Percentiles rank a stretch among this genome's conserved stretches.
Evolutionary conservation across 2,113 vertebrate species (phyloP).

Genomic region (Todiramphus saurophagus): DNA sequence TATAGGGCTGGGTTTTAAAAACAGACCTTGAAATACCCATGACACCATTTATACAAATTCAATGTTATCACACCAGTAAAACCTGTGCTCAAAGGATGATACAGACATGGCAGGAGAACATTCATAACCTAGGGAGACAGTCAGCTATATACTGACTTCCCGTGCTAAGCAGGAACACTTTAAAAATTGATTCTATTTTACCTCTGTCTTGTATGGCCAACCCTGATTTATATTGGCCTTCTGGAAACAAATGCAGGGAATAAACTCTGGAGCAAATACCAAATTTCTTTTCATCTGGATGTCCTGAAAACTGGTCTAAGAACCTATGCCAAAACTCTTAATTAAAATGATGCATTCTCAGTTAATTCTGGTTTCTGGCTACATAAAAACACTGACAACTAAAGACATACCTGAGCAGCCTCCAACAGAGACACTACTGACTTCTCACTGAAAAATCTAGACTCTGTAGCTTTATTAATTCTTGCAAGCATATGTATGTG

Average conservation of each 20-base stretch:
- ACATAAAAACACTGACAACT: background rate
- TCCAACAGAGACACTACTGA: background rate
- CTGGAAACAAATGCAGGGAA: background rate
- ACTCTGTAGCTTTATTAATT: background rate
- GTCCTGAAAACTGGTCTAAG: background rate
- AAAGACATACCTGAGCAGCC: background rate
- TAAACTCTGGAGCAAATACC: background rate
- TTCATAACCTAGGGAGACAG: background rate
- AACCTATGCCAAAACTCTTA: background rate
- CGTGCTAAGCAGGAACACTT: background rate
- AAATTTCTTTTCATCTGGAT: background rate
- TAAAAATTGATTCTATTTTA: background rate
- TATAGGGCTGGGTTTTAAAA: constrained; percentile 1
- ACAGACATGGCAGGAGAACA: background rate
- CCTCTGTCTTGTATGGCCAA: background rate
- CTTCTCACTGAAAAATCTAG: background rate
- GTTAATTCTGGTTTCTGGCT: background rate
- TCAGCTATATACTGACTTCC: background rate
- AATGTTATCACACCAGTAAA: background rate
- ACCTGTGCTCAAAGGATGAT: background rate
- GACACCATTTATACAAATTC: background rate
- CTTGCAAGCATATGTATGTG: background rate
- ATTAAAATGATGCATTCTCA: background rate
- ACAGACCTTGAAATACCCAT: background rate
- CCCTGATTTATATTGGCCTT: background rate